These are phyloP conservation scores for Megalopta genalis DNA, from an alignment of 1,140 invertebrate genomes.

Conservation along the genomic window DNA sequence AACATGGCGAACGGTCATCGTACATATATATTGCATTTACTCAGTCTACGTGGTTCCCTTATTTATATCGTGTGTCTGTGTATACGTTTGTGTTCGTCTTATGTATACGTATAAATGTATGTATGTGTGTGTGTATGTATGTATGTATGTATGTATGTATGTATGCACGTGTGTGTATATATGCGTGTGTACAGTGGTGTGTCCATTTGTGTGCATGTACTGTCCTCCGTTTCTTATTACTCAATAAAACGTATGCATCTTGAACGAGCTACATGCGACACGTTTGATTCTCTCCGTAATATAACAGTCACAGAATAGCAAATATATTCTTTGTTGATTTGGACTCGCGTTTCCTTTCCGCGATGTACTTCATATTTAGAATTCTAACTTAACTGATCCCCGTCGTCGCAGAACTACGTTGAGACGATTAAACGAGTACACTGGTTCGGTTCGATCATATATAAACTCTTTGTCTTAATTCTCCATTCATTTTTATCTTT, in stretches of 20 bases:
- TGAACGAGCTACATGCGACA: conserved; percentile 50
- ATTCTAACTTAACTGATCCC: conserved; percentile 45
- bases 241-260: conserved; percentile 31
- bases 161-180: conserved; percentile 16
- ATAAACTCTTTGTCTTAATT: conserved; percentile 53
- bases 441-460: conserved; percentile 61
- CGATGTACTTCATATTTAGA: neutral
- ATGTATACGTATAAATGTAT: neutral
- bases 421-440: conserved; percentile 45
- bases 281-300: conserved; percentile 61
- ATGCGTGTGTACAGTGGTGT: neutral
- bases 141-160: conserved; percentile 1
- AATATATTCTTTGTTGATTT: conserved; percentile 64
- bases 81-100: neutral
- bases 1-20: conserved; percentile 77
- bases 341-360: conserved; percentile 46
- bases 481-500: neutral
- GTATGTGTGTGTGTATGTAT: conserved; percentile 7
- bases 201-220: conserved; percentile 11
- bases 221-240: neutral
- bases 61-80: conserved; percentile 59
- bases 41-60: conserved; percentile 80
- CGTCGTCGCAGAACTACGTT: conserved; percentile 47
- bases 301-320: conserved; percentile 64
- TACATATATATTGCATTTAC: conserved; percentile 80